Conservation (phyloP, 2,888 invertebrate genomes). For the Lysandra bellargus region DNA sequence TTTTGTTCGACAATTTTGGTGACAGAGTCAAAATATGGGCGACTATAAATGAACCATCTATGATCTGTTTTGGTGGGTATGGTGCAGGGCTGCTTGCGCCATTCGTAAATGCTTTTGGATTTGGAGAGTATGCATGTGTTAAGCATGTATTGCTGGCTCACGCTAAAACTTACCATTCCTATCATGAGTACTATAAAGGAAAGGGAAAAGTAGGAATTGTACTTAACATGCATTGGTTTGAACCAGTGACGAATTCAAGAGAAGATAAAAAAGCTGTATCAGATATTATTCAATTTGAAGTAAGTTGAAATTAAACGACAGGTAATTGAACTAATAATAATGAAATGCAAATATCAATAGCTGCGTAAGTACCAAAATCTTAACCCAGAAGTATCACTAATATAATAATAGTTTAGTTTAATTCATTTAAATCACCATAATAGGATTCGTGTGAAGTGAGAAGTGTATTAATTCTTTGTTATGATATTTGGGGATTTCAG, state of each 20-base stretch:
- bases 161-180: not conserved
- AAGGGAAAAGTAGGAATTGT: not conserved
- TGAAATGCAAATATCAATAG: too few relatives aligned
- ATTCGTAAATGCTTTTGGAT: constrained; percentile 31
- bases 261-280: not conserved
- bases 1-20: constrained; percentile 71
- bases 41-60: constrained; percentile 85
- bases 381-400: too few relatives aligned
- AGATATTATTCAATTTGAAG: not conserved
- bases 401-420: too few relatives aligned
- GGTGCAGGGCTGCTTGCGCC: constrained; percentile 63
- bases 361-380: too few relatives aligned
- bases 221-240: not conserved
- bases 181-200: not conserved
- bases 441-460: too few relatives aligned
- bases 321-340: too few relatives aligned
- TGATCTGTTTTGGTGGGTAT: constrained; percentile 62
- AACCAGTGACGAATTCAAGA: not conserved
- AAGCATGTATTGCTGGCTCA: not conserved
- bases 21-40: constrained; percentile 84
- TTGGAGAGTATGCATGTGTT: not conserved
- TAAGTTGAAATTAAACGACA: not conserved
- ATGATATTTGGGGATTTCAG: too few relatives aligned
- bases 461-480: too few relatives aligned
- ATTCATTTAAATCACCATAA: too few relatives aligned